Base-by-base conservation (phyloP, 2,113 vertebrate species). In the Ciconia maguari region DNA sequence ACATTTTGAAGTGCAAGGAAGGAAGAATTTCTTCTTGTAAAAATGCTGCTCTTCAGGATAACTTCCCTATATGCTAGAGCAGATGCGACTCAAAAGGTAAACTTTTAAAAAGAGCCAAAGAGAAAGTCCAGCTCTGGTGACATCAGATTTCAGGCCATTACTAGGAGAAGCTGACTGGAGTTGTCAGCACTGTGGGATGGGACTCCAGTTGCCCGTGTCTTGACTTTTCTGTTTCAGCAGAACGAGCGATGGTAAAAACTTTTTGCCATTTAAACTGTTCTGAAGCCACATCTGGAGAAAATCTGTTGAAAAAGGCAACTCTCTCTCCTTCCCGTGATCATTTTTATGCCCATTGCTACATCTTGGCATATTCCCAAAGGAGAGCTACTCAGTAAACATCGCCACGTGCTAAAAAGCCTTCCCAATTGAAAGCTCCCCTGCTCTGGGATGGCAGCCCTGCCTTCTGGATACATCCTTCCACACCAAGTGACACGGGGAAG, bases 291-390 rank as follows among this genome's bases (percentile, higher is more conserved):
- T 52, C 30, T 82, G 52, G 60, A 82, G 46, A 7, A 82, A 71
- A 84, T 68, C 38, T 79, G 15, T 38, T 65, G 65, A 82, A 75
- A 41, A 60, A 79, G 30, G 30, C 25, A 21, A 46, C 58, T 42
- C 6, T 58, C 48, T 49, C 34, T 58, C 30, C 57, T 60, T 41
- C 30, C n/a, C 1, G 0, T 48, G 34, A 25, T 72, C 3, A 1
- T 81, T 83, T 58, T 61, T 38, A 7, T 1, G 18, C 49, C 7
- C 3, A 0, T 46, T 68, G 78, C 36, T 82, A 10, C 11, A 55
- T 64, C 62, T 55, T 44, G 60, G 30, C 16, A 0, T 13, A 12
- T 21, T 89, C 46, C 18, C 30, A 5, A 34, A 66, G 32, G n/a
- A 83, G 7, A 58, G 9, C 26, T 44, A 1, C n/a, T 92, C 32